A percentile compares a stretch with the other conserved stretches of the same genome.
Evolutionary conservation across 2,113 vertebrate genomes (phyloP).

Genomic region (Larimichthys polyactis): DNA sequence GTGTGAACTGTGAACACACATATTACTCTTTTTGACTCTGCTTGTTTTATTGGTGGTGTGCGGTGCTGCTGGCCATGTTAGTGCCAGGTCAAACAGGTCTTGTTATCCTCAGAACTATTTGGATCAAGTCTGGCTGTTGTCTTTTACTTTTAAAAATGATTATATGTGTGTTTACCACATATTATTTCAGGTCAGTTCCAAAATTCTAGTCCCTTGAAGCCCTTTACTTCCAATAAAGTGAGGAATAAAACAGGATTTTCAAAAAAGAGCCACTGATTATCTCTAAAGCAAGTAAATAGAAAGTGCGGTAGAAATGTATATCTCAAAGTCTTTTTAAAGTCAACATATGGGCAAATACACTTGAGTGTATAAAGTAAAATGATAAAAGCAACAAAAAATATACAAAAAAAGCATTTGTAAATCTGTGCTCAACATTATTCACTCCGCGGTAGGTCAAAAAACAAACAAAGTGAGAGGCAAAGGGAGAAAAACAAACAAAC

Average conservation of each 20-base stretch:
- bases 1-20: neutral
- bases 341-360: neutral
- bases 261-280: neutral
- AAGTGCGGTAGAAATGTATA: neutral
- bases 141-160: neutral
- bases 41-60: neutral
- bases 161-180: neutral
- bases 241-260: neutral
- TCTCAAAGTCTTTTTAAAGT: neutral
- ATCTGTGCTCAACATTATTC: neutral
- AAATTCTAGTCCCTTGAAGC: neutral
- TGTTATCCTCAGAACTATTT: neutral
- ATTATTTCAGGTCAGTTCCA: neutral
- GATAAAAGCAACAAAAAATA: neutral
- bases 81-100: neutral
- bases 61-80: neutral
- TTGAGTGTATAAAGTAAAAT: neutral
- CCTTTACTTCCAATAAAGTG: neutral
- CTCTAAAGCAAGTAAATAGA: neutral
- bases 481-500: neutral
- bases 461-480: slow-evolving; percentile 7
- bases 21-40: neutral
- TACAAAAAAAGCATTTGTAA: neutral
- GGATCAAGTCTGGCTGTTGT: neutral
- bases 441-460: neutral